Conservation (phyloP, 2,797 vertebrate species). For the Miichthys miiuy region DNA sequence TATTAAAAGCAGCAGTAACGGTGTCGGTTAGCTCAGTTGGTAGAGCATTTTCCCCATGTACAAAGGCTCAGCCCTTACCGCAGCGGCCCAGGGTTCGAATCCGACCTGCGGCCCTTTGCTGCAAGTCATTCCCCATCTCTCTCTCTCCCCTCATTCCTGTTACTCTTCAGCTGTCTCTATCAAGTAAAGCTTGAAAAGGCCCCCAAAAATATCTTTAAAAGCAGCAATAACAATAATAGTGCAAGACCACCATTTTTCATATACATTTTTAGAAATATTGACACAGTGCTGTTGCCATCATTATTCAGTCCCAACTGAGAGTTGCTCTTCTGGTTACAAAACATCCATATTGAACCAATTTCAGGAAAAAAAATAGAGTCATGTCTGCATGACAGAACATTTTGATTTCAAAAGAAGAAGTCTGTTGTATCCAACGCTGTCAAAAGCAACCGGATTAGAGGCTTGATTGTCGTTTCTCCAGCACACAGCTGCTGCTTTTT, state of each 20-base stretch:
- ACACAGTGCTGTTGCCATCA: constrained; percentile 1
- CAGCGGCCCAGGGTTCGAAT: too few relatives aligned
- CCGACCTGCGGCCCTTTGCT: too few relatives aligned
- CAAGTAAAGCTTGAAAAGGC: too few relatives aligned
- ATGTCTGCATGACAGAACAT: constrained; percentile 7
- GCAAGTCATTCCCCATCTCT: too few relatives aligned
- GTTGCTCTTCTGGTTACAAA: not conserved
- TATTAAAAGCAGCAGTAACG: not conserved
- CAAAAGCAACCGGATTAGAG: constrained; percentile 48
- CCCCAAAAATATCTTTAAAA: not conserved
- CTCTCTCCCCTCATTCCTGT: too few relatives aligned
- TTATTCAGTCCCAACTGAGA: not conserved
- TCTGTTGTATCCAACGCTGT: constrained; percentile 5
- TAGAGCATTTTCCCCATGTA: too few relatives aligned
- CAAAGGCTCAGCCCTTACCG: too few relatives aligned
- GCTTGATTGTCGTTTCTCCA: constrained; percentile 44
- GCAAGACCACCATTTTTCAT: not conserved
- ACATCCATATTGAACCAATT: not conserved
- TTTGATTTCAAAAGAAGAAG: constrained; percentile 24
- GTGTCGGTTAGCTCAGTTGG: too few relatives aligned
- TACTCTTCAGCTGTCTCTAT: too few relatives aligned
- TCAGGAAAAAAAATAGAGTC: not conserved
- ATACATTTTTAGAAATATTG: constrained; percentile 2
- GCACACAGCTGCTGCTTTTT: constrained; percentile 58
- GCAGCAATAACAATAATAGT: not conserved